Conservation (phyloP, 2,888 invertebrate genomes). For the Labia minor region DNA sequence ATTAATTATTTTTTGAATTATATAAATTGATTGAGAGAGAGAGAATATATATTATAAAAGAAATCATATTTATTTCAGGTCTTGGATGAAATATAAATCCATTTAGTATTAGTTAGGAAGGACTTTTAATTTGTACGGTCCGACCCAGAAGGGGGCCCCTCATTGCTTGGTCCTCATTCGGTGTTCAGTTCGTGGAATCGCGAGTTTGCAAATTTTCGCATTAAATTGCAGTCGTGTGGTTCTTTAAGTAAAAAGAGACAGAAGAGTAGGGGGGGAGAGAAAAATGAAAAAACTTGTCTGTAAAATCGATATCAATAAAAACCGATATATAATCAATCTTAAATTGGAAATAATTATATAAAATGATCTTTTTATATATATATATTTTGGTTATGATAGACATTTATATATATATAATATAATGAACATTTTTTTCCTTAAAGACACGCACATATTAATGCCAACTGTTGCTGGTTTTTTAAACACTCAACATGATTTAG, state of each 20-base stretch:
- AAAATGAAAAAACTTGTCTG: conserved; percentile 13
- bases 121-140: too few relatives aligned
- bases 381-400: too few relatives aligned
- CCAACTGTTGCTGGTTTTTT: neutral
- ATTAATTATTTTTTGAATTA: too few relatives aligned
- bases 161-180: neutral
- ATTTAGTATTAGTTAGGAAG: too few relatives aligned
- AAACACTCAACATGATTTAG: too few relatives aligned
- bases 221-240: conserved; percentile 13
- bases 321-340: conserved; percentile 4
- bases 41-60: too few relatives aligned
- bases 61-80: too few relatives aligned
- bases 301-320: conserved; percentile 1
- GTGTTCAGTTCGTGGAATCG: neutral
- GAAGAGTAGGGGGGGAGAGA: neutral
- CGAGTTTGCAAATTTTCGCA: conserved; percentile 7
- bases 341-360: conserved; percentile 8
- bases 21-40: too few relatives aligned
- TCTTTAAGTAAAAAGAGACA: neutral
- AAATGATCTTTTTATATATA: neutral
- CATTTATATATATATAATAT: neutral
- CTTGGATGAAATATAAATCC: too few relatives aligned
- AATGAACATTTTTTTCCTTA: neutral
- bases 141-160: neutral
- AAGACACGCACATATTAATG: neutral